These are phyloP conservation scores for Syrrhaptes paradoxus DNA, from an alignment of 2,113 vertebrate genomes.

Conservation along the genomic window DNA sequence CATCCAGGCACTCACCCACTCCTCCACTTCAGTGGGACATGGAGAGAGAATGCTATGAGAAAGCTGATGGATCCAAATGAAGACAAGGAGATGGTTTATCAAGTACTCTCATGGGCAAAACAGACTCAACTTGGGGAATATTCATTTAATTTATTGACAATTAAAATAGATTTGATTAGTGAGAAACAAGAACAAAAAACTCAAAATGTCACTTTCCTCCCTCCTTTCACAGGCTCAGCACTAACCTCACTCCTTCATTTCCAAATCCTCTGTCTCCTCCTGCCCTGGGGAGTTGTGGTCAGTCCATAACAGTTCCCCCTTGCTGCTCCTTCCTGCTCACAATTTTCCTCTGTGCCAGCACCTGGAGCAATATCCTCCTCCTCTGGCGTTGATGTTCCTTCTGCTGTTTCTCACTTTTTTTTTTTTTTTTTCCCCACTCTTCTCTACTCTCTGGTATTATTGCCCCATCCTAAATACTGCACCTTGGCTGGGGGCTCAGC, in stretches of 20 bases:
- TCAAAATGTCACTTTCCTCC: background rate
- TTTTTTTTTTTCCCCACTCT: background rate
- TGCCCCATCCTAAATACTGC: background rate
- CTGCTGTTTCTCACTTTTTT: background rate
- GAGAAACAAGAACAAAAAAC: background rate
- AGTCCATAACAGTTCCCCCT: too few relatives aligned
- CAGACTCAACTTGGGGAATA: background rate
- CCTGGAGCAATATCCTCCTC: background rate
- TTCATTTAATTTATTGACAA: background rate
- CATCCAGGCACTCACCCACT: background rate
- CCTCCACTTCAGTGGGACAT: background rate
- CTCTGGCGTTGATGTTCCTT: background rate
- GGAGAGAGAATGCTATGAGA: background rate
- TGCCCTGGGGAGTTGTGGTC: background rate
- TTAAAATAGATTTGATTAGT: background rate
- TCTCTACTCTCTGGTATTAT: background rate
- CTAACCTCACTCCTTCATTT: background rate
- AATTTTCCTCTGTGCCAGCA: background rate
- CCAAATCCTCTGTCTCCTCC: background rate
- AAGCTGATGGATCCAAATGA: background rate
- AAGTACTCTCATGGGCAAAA: background rate
- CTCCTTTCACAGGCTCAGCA: fast-evolving
- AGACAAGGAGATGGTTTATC: background rate
- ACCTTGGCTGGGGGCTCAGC: too few relatives aligned
- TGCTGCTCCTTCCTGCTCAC: background rate